Evolutionary conservation across 2,888 invertebrate genomes (phyloP), one percentile per base, ranked within the genome.

Genomic region (Cheilosia scutellata): DNA sequence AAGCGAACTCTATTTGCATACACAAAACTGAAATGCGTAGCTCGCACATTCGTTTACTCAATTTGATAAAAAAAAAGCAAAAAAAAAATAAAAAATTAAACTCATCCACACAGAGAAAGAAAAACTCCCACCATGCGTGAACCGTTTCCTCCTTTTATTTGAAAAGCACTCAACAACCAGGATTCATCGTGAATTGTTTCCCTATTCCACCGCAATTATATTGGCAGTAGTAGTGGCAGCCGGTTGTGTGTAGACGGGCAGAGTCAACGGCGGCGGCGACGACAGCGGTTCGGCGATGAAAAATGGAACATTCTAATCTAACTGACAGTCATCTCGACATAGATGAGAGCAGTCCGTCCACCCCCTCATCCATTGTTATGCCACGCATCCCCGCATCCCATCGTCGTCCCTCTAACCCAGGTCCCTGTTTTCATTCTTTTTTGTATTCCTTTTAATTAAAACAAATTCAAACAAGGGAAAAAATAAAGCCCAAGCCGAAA

Each of bases 141-240:
- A 83, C 71, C 58, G 68, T 83, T 82, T 74, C 74, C 83, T 79
- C 57, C 51, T 74, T 89, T 89, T 91, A 90, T 91, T 91, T 92
- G 91, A 92, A 91, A 92, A 90, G 91, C 91, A 91, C 92, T 91
- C 92, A 90, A 90, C 91, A 70, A 55, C 53, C 79, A 72, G 82
- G 66, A 77, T 82, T 77, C 77, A 82, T 89, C 91, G 89, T 90
- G 91, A 91, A 92, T 90, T 91, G 91, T 90, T 89, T 90, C 89
- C 89, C 91, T 91, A 89, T 90, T 89, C 44, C 62, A 78, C 78
- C 83, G 68, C 74, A 78, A 63, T 68, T 77, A 60, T 66, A 66
- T 82, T 65, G 82, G 82, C 77, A 77, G 79, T 49, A 62, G 65
- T 47, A 9, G 40, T 44, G 44, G 62, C 25, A 29, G 53, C 53